Evolutionary conservation across 2,888 invertebrate species (phyloP), one percentile per base, ranked within the genome.

Genomic region (Aphrophora alni): DNA sequence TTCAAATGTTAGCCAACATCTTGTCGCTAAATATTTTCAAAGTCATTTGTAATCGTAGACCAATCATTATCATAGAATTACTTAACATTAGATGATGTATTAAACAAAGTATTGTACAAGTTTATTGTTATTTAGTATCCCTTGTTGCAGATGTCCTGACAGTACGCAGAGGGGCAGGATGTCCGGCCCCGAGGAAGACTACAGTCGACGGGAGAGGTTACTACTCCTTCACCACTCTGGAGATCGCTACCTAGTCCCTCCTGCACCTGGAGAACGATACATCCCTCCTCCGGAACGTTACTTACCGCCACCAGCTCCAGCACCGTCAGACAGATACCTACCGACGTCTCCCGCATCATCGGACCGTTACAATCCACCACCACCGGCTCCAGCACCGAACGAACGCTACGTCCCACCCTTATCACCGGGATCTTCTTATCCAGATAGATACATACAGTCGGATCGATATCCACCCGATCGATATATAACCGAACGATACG

Each of bases 261-360:
- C 83, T 73, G 83, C 82, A 77, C 84, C 84, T 28, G 81, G 80
- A 75, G 83, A 83, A 38, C 83, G 82, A 21, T 83, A 83, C 81
- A 80, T 82, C 7, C 83, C 82, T 38, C 80, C 81, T 59, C 44
- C 71, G 77, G 90, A 90, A 79, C 90, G 93, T 85, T 93, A 93
- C 85, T 91, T 93, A 84, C 92, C 93, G 25, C 92, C 93, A 7
- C 92, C 93, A 82, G 93, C 93, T 21, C 93, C 93, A 88, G 92
- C 93, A 86, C 93, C 93, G 21, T 77, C 81, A 28, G 83, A 81
- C n/a, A 78, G 75, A 28, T 81, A 76, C 77, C 79, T 44, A 77
- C 69, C 75, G 72, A 44, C 82, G 71, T 77, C 84, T 76, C 81
- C 84, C 75, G 82, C 84, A 79, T 76, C 83, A 59, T 80, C 82